These are phyloP conservation scores for Drosophila baimaii DNA, from an alignment of 1,140 invertebrate species.

Conservation along the genomic window DNA sequence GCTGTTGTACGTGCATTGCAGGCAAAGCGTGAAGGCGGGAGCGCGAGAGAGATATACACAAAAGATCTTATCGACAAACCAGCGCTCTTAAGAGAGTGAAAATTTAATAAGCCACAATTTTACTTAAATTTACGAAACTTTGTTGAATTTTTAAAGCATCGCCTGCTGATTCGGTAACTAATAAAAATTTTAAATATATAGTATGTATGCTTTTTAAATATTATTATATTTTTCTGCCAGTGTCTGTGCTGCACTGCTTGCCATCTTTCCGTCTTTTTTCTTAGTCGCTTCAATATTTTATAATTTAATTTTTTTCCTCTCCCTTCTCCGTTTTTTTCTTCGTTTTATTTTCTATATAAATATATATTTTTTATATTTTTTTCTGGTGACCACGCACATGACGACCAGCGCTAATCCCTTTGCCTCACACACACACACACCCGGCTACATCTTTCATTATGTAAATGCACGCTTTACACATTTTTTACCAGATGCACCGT, in stretches of 20 bases:
- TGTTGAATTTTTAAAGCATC: too few relatives aligned
- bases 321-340: background rate
- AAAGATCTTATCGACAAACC: too few relatives aligned
- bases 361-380: slow-evolving; percentile 13
- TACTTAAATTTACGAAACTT: background rate
- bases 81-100: too few relatives aligned
- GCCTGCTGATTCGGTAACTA: background rate
- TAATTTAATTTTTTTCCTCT: slow-evolving; percentile 70
- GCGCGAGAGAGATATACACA: too few relatives aligned
- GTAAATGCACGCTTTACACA: slow-evolving; percentile 83
- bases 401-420: slow-evolving; percentile 77
- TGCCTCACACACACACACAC: slow-evolving; percentile 50
- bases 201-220: too few relatives aligned
- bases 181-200: background rate
- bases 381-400: slow-evolving; percentile 63
- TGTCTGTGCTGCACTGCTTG: slow-evolving; percentile 15
- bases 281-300: slow-evolving; percentile 80
- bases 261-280: slow-evolving; percentile 57
- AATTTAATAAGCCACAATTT: too few relatives aligned
- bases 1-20: background rate
- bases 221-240: background rate
- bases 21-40: background rate
- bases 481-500: slow-evolving; percentile 41
- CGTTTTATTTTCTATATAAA: slow-evolving; percentile 4
- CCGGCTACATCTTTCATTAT: slow-evolving; percentile 82